A percentile compares a stretch with the other conserved stretches of the same genome.
phyloP scores from a whole-genome alignment of 2,113 vertebrate genomes.

The Apodemus speciosus region DNA sequence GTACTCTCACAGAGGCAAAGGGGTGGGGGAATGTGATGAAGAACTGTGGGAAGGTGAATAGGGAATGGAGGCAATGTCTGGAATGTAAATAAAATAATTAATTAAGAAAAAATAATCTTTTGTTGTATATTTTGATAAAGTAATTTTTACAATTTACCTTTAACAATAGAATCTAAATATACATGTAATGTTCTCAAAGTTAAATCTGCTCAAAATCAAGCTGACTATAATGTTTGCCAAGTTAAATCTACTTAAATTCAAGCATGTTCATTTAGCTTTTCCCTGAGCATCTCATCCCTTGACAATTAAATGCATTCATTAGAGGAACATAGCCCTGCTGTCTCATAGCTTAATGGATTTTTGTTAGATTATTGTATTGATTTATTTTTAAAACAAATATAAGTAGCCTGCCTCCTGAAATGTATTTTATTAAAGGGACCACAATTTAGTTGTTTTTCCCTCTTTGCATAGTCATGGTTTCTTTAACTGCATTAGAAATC shows the following conservation, averaged over 20 bases:
- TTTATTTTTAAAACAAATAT: constrained; percentile 60
- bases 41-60: too few species aligned
- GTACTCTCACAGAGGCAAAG: too few species aligned
- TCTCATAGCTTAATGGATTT: constrained; percentile 61
- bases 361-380: constrained; percentile 66
- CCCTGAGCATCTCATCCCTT: constrained; percentile 32
- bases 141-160: constrained; percentile 14
- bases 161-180: background rate
- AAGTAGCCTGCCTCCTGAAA: constrained; percentile 17
- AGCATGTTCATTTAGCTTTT: constrained; percentile 22
- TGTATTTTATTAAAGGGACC: constrained; percentile 36
- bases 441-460: background rate
- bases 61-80: too few species aligned
- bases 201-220: constrained; percentile 58
- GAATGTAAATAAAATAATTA: too few species aligned
- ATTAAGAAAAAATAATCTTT: constrained; percentile 19
- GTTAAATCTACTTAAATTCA: constrained; percentile 59
- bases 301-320: constrained; percentile 60
- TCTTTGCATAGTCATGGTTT: background rate
- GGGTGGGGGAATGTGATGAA: too few species aligned
- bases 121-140: constrained; percentile 31
- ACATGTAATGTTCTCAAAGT: background rate
- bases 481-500: background rate
- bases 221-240: background rate
- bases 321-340: constrained; percentile 35